Conservation (phyloP, 1,140 invertebrate genomes). For the Apocrypta bakeri region DNA sequence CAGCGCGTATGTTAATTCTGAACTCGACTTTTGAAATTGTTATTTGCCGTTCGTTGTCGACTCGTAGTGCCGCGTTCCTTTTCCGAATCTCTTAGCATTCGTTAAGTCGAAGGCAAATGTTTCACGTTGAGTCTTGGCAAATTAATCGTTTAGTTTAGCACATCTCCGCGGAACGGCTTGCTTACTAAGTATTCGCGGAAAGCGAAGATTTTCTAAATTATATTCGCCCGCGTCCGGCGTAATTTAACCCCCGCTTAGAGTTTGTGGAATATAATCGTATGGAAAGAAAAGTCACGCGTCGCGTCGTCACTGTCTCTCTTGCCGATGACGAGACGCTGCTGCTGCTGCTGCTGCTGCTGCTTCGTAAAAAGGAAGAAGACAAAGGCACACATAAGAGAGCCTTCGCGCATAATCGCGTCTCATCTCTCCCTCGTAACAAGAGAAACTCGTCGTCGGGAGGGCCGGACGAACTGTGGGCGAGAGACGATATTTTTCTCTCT, state of each 20-base stretch:
- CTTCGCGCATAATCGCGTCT: neutral
- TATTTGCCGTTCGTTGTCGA: neutral
- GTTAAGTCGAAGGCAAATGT: neutral
- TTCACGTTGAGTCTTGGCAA: too few species aligned
- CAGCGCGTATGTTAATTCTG: too few species aligned
- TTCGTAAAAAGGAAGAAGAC: neutral
- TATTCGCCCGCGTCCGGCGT: neutral
- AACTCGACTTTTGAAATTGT: neutral
- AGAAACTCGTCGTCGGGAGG: neutral
- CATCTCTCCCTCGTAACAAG: conserved; percentile 10
- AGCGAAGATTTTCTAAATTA: neutral
- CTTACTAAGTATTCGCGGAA: too few species aligned
- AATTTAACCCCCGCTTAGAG: neutral
- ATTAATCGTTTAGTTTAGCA: too few species aligned
- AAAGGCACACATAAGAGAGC: neutral
- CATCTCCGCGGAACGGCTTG: too few species aligned
- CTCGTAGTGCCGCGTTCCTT: neutral
- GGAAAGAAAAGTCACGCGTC: neutral
- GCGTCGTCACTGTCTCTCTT: neutral
- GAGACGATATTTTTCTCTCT: neutral
- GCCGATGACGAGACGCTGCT: neutral
- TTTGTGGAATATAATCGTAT: neutral
- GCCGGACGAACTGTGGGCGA: neutral
- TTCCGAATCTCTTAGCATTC: neutral
- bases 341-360: too few species aligned